Conservation (phyloP, 64 coral and sea anemone genomes). For the Exaiptasia diaphana region DNA sequence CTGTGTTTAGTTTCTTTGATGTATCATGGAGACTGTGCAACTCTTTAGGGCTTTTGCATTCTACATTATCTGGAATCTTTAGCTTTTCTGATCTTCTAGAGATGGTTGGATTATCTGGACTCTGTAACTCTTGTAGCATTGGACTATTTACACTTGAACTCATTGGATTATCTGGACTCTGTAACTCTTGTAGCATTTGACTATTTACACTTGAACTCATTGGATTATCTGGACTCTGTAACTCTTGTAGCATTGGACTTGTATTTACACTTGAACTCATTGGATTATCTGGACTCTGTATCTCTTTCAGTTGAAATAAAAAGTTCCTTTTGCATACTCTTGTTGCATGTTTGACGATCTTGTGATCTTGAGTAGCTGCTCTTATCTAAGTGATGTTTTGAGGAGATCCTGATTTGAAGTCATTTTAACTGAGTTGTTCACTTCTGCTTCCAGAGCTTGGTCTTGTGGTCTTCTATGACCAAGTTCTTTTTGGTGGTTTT, state of each 20-base stretch:
- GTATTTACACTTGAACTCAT: neutral
- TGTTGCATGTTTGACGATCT: neutral
- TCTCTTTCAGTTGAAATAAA: neutral
- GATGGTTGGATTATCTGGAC: no score
- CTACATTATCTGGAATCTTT: no score
- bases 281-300: neutral
- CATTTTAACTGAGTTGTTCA: neutral
- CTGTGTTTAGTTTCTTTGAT: neutral
- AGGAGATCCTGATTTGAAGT: conserved; percentile 1
- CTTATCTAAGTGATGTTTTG: neutral
- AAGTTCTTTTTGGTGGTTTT: neutral
- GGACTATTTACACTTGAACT: no score
- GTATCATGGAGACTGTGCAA: neutral
- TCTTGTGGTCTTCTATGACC: conserved; percentile 3
- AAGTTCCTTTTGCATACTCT: neutral
- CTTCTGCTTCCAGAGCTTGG: neutral
- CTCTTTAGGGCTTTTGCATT: neutral
- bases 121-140: no score
- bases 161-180: no score
- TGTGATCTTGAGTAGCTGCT: neutral
- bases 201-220: neutral
- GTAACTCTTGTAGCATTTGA: no score
- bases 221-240: neutral
- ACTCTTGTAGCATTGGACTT: neutral
- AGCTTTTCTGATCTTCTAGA: no score